Conservation (phyloP, 2,797 vertebrate genomes). For the Gallinago nigripennis region DNA sequence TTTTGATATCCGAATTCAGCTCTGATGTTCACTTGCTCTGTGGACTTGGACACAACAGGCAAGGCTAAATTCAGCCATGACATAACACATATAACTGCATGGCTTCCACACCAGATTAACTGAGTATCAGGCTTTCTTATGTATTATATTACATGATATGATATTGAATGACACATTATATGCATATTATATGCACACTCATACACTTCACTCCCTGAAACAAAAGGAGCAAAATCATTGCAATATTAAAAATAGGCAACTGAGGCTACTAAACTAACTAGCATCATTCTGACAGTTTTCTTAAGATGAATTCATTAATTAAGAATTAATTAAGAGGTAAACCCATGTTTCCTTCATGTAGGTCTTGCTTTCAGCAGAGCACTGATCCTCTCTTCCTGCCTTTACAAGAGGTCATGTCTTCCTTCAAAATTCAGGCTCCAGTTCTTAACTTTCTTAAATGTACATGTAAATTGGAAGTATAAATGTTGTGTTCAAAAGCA, state of each 20-base stretch:
- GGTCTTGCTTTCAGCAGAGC: background rate
- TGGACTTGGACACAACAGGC: background rate
- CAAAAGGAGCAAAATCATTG: background rate
- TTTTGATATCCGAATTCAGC: background rate
- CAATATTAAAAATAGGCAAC: background rate
- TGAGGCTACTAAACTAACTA: background rate
- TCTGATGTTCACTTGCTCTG: background rate
- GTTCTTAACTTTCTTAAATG: background rate
- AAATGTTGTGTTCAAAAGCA: background rate
- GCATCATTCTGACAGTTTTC: background rate
- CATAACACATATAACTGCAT: background rate
- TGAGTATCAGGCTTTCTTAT: background rate
- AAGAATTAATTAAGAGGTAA: background rate
- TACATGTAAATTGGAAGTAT: background rate
- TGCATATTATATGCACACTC: background rate
- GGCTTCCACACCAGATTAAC: background rate
- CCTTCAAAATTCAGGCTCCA: background rate
- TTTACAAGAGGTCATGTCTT: background rate
- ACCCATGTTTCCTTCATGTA: background rate
- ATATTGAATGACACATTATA: background rate
- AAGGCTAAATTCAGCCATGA: background rate
- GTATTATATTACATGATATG: background rate
- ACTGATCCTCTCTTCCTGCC: background rate
- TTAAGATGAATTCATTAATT: background rate
- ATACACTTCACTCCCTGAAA: background rate